Conservation (phyloP, 2,888 invertebrate genomes). For the Diaprepes abbreviatus region DNA sequence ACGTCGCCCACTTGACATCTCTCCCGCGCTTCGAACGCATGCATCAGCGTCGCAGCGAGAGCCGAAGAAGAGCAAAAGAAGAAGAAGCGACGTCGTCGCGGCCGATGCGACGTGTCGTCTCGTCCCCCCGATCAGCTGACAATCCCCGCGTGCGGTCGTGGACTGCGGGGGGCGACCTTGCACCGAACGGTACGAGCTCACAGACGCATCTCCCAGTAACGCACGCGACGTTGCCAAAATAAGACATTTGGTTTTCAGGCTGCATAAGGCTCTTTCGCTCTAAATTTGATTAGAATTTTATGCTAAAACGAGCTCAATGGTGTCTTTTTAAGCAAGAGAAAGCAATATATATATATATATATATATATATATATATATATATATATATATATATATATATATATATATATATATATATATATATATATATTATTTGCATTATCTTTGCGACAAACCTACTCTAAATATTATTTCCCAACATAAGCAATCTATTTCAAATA, state of each 20-base stretch:
- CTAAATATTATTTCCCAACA: too few species aligned
- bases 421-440: too few species aligned
- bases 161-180: constrained; percentile 33
- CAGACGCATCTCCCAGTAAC: constrained; percentile 26
- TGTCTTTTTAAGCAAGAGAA: too few species aligned
- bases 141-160: constrained; percentile 10
- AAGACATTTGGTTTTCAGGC: background rate
- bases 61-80: constrained; percentile 34
- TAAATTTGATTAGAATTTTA: too few species aligned
- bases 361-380: too few species aligned
- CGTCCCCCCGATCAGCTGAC: constrained; percentile 38
- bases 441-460: too few species aligned
- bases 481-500: too few species aligned
- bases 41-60: constrained; percentile 12
- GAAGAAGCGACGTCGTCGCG: constrained; percentile 21
- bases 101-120: constrained; percentile 28
- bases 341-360: too few species aligned
- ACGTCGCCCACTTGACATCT: constrained; percentile 1
- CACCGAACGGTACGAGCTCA: constrained; percentile 30
- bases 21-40: constrained; percentile 13
- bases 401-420: too few species aligned
- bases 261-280: too few species aligned
- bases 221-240: constrained; percentile 32
- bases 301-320: too few species aligned
- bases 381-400: too few species aligned